These are phyloP conservation scores for Noctua janthe DNA, from an alignment of 2,888 invertebrate species.

Conservation along the genomic window DNA sequence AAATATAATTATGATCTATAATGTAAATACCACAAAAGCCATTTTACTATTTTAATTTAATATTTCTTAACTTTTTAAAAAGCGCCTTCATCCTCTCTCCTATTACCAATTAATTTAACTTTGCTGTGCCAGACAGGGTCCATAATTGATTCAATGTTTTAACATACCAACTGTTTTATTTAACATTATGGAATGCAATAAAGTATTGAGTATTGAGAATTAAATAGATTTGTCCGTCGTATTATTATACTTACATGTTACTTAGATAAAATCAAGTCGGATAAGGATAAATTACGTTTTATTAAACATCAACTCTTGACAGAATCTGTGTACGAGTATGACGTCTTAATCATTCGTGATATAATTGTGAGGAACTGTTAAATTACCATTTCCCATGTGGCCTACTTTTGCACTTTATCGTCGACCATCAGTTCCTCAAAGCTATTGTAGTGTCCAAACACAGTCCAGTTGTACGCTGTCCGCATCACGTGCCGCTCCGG, in stretches of 20 bases:
- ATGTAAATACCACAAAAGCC: no score
- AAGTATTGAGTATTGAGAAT: no score
- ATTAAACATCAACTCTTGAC: not conserved
- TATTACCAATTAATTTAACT: no score
- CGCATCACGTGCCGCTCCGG: constrained; percentile 39
- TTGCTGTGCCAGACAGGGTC: no score
- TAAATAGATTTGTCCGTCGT: not conserved
- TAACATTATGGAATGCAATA: no score
- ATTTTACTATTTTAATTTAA: no score
- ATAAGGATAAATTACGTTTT: not conserved
- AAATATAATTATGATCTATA: no score
- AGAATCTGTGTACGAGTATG: not conserved
- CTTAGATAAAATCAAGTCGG: not conserved
- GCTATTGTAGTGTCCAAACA: constrained; percentile 38
- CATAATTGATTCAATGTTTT: no score
- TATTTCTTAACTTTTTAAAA: no score
- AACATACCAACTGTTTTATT: no score
- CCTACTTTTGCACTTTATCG: not conserved
- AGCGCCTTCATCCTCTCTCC: no score
- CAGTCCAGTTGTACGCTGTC: constrained; percentile 12
- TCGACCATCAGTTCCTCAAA: constrained; percentile 13
- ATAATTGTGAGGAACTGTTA: not conserved
- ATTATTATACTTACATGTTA: not conserved
- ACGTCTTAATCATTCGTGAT: not conserved
- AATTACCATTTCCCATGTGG: not conserved